Conservation (phyloP, 2,888 invertebrate species). For the Strigamia transsilvanica region DNA sequence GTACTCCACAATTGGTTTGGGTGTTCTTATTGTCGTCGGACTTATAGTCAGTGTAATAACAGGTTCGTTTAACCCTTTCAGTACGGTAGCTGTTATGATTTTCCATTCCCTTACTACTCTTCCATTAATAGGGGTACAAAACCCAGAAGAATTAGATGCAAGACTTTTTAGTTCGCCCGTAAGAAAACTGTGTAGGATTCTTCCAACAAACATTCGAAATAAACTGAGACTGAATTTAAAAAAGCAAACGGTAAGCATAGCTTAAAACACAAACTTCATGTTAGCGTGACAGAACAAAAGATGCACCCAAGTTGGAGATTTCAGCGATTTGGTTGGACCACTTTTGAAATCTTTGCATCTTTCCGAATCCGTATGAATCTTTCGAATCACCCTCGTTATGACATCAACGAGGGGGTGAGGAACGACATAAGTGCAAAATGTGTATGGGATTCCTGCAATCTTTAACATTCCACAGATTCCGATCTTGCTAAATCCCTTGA, state of each 20-base stretch:
- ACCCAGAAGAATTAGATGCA: constrained; percentile 38
- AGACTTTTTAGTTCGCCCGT: background rate
- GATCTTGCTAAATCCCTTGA: too few species aligned
- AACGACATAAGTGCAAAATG: too few species aligned
- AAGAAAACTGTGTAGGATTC: background rate
- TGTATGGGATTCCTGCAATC: too few species aligned
- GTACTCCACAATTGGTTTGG: constrained; percentile 48
- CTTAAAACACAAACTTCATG: too few species aligned
- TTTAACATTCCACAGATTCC: too few species aligned
- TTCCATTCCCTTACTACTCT: background rate
- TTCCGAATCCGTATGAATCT: too few species aligned
- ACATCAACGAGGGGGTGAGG: too few species aligned
- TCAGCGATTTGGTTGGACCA: too few species aligned
- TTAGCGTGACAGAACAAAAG: too few species aligned
- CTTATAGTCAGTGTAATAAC: constrained; percentile 20
- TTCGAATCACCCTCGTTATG: too few species aligned
- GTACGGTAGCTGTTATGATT: background rate
- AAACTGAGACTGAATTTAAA: background rate
- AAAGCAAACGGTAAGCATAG: background rate
- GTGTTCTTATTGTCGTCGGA: background rate
- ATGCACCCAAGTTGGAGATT: too few species aligned
- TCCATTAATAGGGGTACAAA: background rate
- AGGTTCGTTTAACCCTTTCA: background rate
- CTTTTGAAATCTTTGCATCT: too few species aligned
- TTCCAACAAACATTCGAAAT: background rate